Evolutionary conservation across 1,140 invertebrate genomes (phyloP), one percentile per base, ranked within the genome.

Genomic region (Drosophila melanogaster): DNA sequence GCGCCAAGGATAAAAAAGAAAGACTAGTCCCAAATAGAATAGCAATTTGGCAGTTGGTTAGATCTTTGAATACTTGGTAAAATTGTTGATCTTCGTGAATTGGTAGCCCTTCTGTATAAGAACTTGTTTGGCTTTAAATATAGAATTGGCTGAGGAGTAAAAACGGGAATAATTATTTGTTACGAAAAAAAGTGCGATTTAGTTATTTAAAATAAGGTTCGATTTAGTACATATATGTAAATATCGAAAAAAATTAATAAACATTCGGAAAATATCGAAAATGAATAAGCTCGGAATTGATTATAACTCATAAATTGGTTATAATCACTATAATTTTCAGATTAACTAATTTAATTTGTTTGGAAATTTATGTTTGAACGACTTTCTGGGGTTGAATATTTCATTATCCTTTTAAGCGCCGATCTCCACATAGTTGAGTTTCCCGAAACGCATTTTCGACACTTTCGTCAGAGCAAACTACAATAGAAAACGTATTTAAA

Each of bases 401-500:
- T 37, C 35, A 0, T 30, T 30, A 30, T 30, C 35, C 35, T 37
- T 4, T 37, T 37, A 4, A 37, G 35, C 35, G n/a, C 15, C 8
- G 8, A 30, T 65, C 22, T 24, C 35, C 24, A 38, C 35, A 61
- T 19, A 73, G 47, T 71, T 47, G 11, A 41, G 58, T 62, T 74
- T 74, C 30, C 15, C 37, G 37, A 54, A 54, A 70, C 53, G 67
- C 43, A 83, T 56, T 79, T 74, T 70, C 81, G 75, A 81, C 79
- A 78, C 61, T 51, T 64, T 56, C 61, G 76, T 76, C 76, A 64
- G 51, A 30, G 71, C 51, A 81, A 55, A 59, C 50, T 51, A n/a
- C n/a, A n/a, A n/a, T n/a, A 66, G 47, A 79, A 73, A 73, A 76
- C 44, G 35, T 57, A 59, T 84, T 76, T 79, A 84, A 56, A 87